A percentile compares a stretch with the other conserved stretches of the same genome.
These are phyloP conservation scores for Pantherophis alleghaniensis DNA, from an alignment of 2,797 vertebrate genomes.

Conservation along the genomic window DNA sequence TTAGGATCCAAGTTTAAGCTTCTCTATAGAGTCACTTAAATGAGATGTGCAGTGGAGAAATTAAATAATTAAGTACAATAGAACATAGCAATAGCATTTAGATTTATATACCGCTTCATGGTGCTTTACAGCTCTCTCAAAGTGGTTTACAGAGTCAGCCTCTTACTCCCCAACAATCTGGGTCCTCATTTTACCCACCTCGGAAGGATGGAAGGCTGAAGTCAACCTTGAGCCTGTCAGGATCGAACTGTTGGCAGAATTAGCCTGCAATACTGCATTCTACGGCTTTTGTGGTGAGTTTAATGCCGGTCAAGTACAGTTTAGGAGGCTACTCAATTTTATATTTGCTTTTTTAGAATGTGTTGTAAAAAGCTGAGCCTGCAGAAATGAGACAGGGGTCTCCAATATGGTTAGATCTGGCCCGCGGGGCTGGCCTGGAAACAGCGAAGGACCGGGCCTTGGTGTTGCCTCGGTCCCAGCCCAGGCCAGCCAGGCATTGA, in stretches of 20 bases:
- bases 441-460: too few species aligned
- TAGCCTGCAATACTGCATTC: background rate
- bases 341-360: background rate
- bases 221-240: background rate
- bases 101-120: background rate
- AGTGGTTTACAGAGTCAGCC: background rate
- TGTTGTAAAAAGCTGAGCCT: background rate
- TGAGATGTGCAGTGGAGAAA: background rate
- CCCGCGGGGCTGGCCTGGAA: too few species aligned
- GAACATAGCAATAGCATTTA: background rate
- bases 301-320: background rate
- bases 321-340: background rate
- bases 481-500: too few species aligned
- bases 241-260: background rate
- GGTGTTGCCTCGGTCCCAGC: too few species aligned
- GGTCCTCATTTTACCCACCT: background rate
- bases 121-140: background rate
- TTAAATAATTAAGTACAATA: background rate
- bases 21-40: background rate
- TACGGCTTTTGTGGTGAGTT: background rate
- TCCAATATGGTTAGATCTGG: too few species aligned
- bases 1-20: background rate
- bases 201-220: background rate
- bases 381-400: background rate
- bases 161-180: background rate